Percentiles rank a stretch among this genome's conserved stretches.
phyloP scores from a whole-genome alignment of 2,888 invertebrate genomes.

The Agrotis puta region DNA sequence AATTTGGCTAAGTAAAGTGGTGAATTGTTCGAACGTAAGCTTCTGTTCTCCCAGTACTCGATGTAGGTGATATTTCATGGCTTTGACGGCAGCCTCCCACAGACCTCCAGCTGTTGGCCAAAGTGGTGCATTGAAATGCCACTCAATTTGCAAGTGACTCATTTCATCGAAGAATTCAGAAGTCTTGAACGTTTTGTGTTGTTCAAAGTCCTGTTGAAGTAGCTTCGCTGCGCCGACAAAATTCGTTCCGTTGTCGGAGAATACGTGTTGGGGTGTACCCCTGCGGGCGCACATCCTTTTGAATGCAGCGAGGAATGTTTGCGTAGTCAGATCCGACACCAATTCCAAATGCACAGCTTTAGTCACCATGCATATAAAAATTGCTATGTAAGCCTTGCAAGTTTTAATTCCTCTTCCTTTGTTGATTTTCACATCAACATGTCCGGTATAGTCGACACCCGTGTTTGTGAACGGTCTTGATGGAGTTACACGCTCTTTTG shows the following conservation, averaged over 20 bases:
- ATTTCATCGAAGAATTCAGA: background rate
- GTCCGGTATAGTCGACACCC: slow-evolving; percentile 24
- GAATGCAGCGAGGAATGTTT: too few relatives aligned
- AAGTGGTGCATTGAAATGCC: too few relatives aligned
- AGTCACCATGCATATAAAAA: background rate
- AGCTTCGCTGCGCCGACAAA: slow-evolving; percentile 2
- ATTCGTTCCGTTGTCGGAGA: background rate
- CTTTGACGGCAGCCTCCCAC: background rate
- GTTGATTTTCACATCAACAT: slow-evolving; percentile 35
- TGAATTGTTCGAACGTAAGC: slow-evolving; percentile 11
- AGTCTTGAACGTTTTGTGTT: background rate
- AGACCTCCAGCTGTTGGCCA: too few relatives aligned
- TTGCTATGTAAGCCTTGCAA: slow-evolving; percentile 17
- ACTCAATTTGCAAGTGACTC: background rate
- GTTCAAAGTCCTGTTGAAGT: background rate
- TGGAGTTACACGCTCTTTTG: slow-evolving; percentile 3
- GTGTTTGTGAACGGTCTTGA: slow-evolving; percentile 4
- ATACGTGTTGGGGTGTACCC: background rate
- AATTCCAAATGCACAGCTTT: too few relatives aligned
- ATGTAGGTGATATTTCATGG: slow-evolving; percentile 4
- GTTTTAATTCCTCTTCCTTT: slow-evolving; percentile 29
- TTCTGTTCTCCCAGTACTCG: slow-evolving; percentile 4
- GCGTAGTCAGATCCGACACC: too few relatives aligned
- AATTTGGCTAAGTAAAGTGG: background rate
- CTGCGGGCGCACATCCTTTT: background rate